Evolutionary conservation across 2,113 vertebrate species (phyloP), one percentile per base, ranked within the genome.

Genomic region (Philantomba maxwellii): DNA sequence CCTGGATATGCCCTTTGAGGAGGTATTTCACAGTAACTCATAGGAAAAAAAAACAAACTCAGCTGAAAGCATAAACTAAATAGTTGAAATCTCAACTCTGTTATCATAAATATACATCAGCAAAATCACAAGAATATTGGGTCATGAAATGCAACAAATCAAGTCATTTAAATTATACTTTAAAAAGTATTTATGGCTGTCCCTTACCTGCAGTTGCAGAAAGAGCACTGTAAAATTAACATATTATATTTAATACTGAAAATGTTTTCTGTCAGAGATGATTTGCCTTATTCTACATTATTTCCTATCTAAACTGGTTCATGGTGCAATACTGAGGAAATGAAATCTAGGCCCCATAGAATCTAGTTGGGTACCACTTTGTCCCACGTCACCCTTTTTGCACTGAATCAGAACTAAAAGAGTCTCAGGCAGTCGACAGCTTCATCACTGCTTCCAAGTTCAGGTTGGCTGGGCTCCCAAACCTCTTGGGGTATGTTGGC

Each of bases 381-480:
- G 39, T 49, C 47, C 53, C 30, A 1, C 45, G 0, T 19, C 47
- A 58, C 86, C 28, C 49, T 73, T 66, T 89, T 57, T 45, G 21
- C 30, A 87, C 28, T 86, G 66, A 94, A 60, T 91, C 60, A 91
- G 45, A 96, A 89, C 1, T 11, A 80, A 93, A 75, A 62, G 70
- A 97, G 36, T 86, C 53, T 84, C 1, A 17, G 25, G 51, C 93
- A 70, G 66, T 81, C 10, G 2, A 97, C 85, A 95, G 66, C 93
- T 96, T 97, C 82, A 97, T 96, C 94, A 96, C 7, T 60, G 88
- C 62, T 83, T 93, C 88, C 88, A 97, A 89, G 94, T 95, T 95
- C 90, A 93, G 91, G 75, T 94, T 97, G 97, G 96, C 97, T 97
- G 75, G 89, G 89, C 87, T 97, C 89, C 96, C 96, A 96, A 95